Base-by-base conservation (phyloP, 2,797 vertebrate genomes). In the Neosilurus mollespiculum region DNA sequence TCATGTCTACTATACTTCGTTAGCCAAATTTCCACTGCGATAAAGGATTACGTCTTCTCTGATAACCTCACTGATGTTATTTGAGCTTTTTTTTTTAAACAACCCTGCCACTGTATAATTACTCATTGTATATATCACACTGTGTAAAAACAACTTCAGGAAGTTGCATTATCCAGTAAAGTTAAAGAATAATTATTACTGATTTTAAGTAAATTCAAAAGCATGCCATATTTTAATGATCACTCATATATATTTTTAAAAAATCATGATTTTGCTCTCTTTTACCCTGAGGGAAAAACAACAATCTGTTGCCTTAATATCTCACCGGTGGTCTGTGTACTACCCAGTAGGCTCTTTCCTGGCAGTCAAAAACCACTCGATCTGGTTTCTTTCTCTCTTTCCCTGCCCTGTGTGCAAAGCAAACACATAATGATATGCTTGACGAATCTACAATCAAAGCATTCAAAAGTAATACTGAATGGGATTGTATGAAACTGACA, bases 291-390 rank as follows among this genome's bases (percentile, higher is more conserved):
- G 16, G 7, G 3, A 37, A 56, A 73, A 76, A 67, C 16, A 43
- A n/a, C 6, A 22, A 26, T 9, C 30, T n/a, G 73, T 80, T 65
- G 49, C 4, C 16, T 61, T 81, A 34, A 66, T 64, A 73, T 95
- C 96, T 97, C 84, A 99, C 98, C 51, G 97, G 97, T 59, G 97
- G 94, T 73, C 96, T 92, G 89, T 99, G 97, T 82, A 99, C 96
- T 82, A 98, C 94, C 98, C 98, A 99, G 86, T 99, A 98, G 0
- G 97, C 98, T 90, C 97, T 96, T 91, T 99, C 98, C 91, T 99
- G 98, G 88, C 96, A 97, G 82, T 98, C 97, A 92, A 98, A 93
- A 5, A 98, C 96, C 0, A 96, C 96, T 2, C 96, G 94, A 88
- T 99, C 98, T 0, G 93, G 95, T 85, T 98, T 99, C 91, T 95